Evolutionary conservation across 2,888 invertebrate species (phyloP), one percentile per base, ranked within the genome.

Genomic region (Keiferia lycopersicella): DNA sequence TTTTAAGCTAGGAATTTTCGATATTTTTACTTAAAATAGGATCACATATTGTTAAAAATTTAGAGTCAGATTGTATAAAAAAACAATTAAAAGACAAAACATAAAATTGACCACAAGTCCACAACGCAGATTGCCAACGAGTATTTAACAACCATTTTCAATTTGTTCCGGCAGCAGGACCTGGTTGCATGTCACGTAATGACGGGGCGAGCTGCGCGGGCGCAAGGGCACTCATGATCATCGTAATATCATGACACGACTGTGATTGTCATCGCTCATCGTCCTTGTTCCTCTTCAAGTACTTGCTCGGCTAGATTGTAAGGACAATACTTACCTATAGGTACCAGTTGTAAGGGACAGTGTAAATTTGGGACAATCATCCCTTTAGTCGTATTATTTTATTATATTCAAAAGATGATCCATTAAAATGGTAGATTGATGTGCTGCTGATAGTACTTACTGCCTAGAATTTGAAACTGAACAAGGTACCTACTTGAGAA

Each of bases 171-270:
- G 45, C 20, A n/a, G 26, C 30, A 34, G 56, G 56, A 56, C n/a
- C 45, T 16, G 45, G 34, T 48, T 50, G 61, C 61, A 61, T 61
- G 61, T 61, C 61, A 34, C 26, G 56, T 56, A 56, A 56, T 56
- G 26, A 56, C 34, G 30, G 30, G 56, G 56, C 56, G 56, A 56
- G n/a, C 34, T 16, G n/a, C 30, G 56, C 34, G 16, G 30, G 56
- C 30, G 56, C 56, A 56, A 56, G 56, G 56, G 56, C 56, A 45
- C 45, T 56, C 56, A 56, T 34, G 34, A 34, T 56, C 34, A 34
- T 56, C 51, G 26, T 26, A 48, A 18, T n/a, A 53, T 20, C 30
- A 34, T 56, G 34, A 30, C n/a, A 6, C n/a, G 16, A 56, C n/a
- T n/a, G 16, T 34, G 7, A 30, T 56, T n/a, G 56, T 11, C 51